Evolutionary conservation across 2,797 vertebrate species (phyloP).

Genomic region (Triplophysa bombifrons): DNA sequence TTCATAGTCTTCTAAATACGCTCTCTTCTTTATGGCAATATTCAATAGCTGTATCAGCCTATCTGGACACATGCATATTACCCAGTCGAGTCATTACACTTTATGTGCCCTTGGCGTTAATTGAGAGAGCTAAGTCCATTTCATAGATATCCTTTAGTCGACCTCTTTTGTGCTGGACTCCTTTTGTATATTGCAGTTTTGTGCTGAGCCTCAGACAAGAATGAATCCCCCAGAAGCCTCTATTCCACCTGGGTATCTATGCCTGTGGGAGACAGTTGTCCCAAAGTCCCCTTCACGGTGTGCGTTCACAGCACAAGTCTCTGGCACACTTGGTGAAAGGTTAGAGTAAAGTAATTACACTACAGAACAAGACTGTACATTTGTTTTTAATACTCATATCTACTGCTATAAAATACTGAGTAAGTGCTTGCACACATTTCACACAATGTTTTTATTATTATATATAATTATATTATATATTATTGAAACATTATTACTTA

Average conservation of each 20-base stretch:
- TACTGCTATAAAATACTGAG: background rate
- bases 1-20: conserved; percentile 17
- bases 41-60: conserved; percentile 35
- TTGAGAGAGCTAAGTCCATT: conserved; percentile 52
- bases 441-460: background rate
- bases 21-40: background rate
- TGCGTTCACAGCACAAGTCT: conserved; percentile 29
- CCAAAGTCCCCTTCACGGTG: conserved; percentile 45
- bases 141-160: conserved; percentile 59
- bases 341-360: background rate
- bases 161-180: conserved; percentile 43
- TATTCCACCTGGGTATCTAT: conserved; percentile 70
- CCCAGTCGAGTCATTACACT: conserved; percentile 50
- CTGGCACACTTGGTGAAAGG: conserved; percentile 24
- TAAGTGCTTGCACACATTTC: background rate
- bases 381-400: background rate
- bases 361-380: background rate
- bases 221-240: conserved; percentile 55
- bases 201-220: conserved; percentile 35
- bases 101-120: conserved; percentile 60
- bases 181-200: conserved; percentile 35
- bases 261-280: conserved; percentile 64
- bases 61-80: conserved; percentile 20
- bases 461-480: too few species aligned
- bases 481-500: too few species aligned